Percentiles rank a stretch among this genome's conserved stretches.
Evolutionary conservation across 2,113 vertebrate species (phyloP).

Genomic region (Ciconia boyciana): DNA sequence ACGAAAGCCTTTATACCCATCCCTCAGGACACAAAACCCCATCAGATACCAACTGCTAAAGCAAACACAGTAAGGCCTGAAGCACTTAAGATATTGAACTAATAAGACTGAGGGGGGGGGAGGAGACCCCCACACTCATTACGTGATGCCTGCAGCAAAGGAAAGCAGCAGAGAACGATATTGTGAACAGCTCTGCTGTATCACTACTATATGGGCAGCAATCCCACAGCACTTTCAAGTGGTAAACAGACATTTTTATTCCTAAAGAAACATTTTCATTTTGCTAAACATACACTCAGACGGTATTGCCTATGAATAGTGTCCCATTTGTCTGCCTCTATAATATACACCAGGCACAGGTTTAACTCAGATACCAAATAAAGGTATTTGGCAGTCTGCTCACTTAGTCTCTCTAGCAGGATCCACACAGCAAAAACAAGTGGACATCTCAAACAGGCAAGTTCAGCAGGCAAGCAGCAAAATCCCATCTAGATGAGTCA

Average conservation of each 20-base stretch:
- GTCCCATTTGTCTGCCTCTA: background rate
- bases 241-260: background rate
- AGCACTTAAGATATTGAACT: background rate
- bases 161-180: background rate
- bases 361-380: background rate
- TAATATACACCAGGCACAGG: background rate
- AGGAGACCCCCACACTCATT: background rate
- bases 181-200: background rate
- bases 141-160: background rate
- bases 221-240: background rate
- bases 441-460: background rate
- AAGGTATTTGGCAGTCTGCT: background rate
- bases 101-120: too few species aligned
- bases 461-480: background rate
- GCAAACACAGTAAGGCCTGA: background rate
- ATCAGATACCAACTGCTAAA: background rate
- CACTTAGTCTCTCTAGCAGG: background rate
- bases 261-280: background rate
- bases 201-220: background rate
- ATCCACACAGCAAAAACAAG: background rate
- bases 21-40: background rate
- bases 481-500: constrained; percentile 13
- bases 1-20: background rate
- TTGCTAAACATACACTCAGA: background rate
- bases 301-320: background rate